Base-by-base conservation (phyloP, 92 coral and sea anemone species). In the Zoanthus sansibaricus region DNA sequence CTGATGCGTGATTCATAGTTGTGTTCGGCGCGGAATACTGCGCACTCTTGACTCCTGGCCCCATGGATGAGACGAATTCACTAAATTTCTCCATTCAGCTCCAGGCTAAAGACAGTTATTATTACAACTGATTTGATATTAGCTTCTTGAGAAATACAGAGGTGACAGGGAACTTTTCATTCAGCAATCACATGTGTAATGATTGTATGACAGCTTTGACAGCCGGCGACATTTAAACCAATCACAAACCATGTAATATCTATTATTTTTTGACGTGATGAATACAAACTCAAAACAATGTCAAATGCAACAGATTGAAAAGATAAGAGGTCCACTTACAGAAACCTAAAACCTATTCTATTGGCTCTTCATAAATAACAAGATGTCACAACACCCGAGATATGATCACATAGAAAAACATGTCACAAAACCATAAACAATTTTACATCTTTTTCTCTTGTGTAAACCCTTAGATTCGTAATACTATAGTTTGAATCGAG, bases 11-110 rank as follows among this genome's bases (percentile, higher is more conserved):
- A 76, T 87, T 90, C 31, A 89, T 82, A 14, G 90, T 86, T 21
- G 94, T 78, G 62, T 68, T 93, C 18, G 95, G 75, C 44, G 95
- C 84, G 44, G 79, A 20, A 25, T 61, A 90, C 4, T 87, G 85
- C 1, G 85, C 68, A 20, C 91, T 75, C 59, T 93, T 93, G 52
- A 78, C 93, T 76, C 88, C 76, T 31, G 86, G 96, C 11, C 96
- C 95, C 45, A 97, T 92, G 44, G 92, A 77, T 33, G 97, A 84
- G 45, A 96, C 98, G 83, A 93, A 95, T 48, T 96, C 98, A 15
- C 95, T 85, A 86, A 95, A 95, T 62, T 97, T 95, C 89, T 97
- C 98, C 99, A 97, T 97, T 75, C 37, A 78, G 82, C 71, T 76
- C 54, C 84, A 69, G 90, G 77, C 91, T 48, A 79, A 62, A 72